Evolutionary conservation across 2,888 invertebrate genomes (phyloP), one percentile per base, ranked within the genome.

Genomic region (Anaspis maculata): DNA sequence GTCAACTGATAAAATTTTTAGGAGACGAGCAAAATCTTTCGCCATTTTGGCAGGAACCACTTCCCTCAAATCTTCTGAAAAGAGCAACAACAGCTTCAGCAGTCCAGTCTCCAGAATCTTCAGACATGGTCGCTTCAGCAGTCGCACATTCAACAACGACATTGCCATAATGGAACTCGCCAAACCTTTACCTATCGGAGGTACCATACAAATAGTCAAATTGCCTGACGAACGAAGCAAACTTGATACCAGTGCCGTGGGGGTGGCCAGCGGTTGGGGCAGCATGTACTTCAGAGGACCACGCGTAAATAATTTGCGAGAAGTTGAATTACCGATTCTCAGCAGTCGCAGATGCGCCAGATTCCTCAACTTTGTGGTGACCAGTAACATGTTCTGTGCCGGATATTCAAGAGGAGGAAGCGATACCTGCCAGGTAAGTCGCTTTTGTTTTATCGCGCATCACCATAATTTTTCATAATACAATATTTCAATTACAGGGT

Each of bases 71-170:
- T 9, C 15, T 33, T 3, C 34, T 35, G 2, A 65, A 73, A 1
- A 64, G 72, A 0, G 67, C 71, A 0, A 72, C 72, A 2, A 71
- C 73, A 1, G 69, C 70, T 0, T 68, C 66, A 63, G 66, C 59
- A 68, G 69, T 15, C 62, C 64, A 41, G 70, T 72, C 0, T 62
- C 57, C 32, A 60, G 64, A 26, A 57, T 65, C 41, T 63, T 57
- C 42, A 64, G 67, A 1, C 72, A 74, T 43, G 67, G 69, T 0
- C 56, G 62, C 2, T 73, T 70, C 56, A 54, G 65, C 41, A 62
- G 63, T 49, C 64, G 64, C 43, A 62, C 64, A 1, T 70, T 69
- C 51, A 64, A 69, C 39, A 65, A 69, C 37, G 74, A 74, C 46
- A 69, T 72, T 2, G 70, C 68, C 1, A 54, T 74, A 13, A 55